A percentile compares a stretch with the other conserved stretches of the same genome.
These are phyloP conservation scores for Helarctos malayanus DNA, from an alignment of 2,797 vertebrate species.

Conservation along the genomic window DNA sequence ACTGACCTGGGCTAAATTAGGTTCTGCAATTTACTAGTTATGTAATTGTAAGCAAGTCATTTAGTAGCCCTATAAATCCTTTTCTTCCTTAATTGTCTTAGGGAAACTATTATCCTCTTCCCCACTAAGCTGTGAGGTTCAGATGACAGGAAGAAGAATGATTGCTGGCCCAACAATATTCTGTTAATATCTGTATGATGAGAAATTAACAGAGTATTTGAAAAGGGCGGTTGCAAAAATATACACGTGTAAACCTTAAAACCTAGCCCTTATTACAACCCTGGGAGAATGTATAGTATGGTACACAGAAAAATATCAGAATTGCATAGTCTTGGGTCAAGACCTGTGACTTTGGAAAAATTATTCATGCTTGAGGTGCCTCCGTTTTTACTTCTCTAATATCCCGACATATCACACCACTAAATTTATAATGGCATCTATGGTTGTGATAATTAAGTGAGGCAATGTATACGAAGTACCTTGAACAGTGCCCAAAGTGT, in stretches of 20 bases:
- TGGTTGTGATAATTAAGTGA: neutral
- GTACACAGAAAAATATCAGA: neutral
- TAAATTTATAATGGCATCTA: neutral
- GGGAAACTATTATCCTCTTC: neutral
- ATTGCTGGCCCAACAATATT: neutral
- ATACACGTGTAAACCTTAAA: neutral
- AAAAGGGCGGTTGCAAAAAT: slow-evolving; percentile 11
- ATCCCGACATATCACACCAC: neutral
- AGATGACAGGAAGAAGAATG: neutral
- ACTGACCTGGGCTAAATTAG: neutral
- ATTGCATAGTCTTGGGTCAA: neutral
- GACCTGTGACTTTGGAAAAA: neutral
- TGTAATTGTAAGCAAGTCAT: neutral
- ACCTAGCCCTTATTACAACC: neutral
- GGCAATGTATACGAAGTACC: neutral
- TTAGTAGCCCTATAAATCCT: neutral
- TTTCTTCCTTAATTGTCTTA: neutral
- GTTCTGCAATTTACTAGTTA: neutral
- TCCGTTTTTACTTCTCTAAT: neutral
- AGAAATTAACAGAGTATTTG: neutral
- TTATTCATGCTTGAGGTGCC: neutral
- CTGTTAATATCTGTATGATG: neutral
- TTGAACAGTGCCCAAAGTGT: neutral
- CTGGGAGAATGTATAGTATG: neutral
- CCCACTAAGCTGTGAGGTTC: neutral